These are phyloP conservation scores for Cylas formicarius DNA, from an alignment of 1,140 invertebrate species.

Conservation along the genomic window DNA sequence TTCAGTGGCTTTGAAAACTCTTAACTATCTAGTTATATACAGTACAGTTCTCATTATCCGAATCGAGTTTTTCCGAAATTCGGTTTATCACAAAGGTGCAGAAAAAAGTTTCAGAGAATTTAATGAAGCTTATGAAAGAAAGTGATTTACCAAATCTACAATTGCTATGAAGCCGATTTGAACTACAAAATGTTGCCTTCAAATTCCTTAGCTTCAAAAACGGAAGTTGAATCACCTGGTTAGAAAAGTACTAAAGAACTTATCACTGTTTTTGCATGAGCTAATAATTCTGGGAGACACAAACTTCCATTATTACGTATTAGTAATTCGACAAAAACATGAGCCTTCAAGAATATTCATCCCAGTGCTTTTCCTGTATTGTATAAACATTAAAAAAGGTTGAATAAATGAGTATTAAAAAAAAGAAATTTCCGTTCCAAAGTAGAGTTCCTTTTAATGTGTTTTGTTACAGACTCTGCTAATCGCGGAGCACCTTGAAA, in stretches of 20 bases:
- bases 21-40: too few relatives aligned
- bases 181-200: constrained; percentile 39
- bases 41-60: too few relatives aligned
- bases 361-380: constrained; percentile 1
- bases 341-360: constrained; percentile 1
- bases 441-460: constrained; percentile 33
- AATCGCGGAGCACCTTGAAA: constrained; percentile 29
- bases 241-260: constrained; percentile 37
- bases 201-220: constrained; percentile 34
- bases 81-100: too few relatives aligned
- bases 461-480: constrained; percentile 42
- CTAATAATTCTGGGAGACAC: constrained; percentile 36
- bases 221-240: constrained; percentile 35
- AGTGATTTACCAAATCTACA: too few relatives aligned
- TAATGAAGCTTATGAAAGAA: too few relatives aligned
- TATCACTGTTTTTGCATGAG: constrained; percentile 36
- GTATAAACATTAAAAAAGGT: constrained; percentile 17
- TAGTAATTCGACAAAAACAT: constrained; percentile 8
- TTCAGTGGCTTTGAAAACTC: too few relatives aligned
- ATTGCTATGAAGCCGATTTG: constrained; percentile 40
- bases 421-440: constrained; percentile 34
- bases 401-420: constrained; percentile 30
- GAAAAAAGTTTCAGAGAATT: too few relatives aligned
- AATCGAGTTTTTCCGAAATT: too few relatives aligned
- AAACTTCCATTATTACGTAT: constrained; percentile 35